These are phyloP conservation scores for Microctonus hyperodae DNA, from an alignment of 2,888 invertebrate species.

Conservation along the genomic window DNA sequence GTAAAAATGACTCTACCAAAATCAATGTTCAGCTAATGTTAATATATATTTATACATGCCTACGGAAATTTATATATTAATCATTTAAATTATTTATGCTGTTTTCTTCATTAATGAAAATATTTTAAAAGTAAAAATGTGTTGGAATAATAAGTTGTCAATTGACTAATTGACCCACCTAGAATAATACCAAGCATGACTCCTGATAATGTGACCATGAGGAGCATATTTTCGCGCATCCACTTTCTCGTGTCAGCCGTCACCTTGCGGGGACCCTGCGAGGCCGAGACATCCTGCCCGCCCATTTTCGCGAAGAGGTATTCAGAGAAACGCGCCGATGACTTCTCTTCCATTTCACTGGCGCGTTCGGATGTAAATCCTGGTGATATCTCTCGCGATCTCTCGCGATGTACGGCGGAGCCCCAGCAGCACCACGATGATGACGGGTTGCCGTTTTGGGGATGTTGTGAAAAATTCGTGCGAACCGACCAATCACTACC, in stretches of 20 bases:
- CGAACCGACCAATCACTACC: slow-evolving; percentile 58
- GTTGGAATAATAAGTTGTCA: not conserved
- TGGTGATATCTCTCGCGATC: slow-evolving; percentile 53
- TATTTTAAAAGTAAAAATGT: too few relatives aligned
- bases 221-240: slow-evolving; percentile 78
- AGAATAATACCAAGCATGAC: slow-evolving; percentile 77
- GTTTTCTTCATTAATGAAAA: too few relatives aligned
- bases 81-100: too few relatives aligned
- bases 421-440: slow-evolving; percentile 61
- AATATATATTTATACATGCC: not conserved
- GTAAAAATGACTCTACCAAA: not conserved
- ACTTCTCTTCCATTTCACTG: slow-evolving; percentile 62
- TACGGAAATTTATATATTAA: too few relatives aligned
- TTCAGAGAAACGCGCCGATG: slow-evolving; percentile 72
- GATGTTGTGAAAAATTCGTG: slow-evolving; percentile 60
- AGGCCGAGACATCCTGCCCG: slow-evolving; percentile 63
- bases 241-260: slow-evolving; percentile 72
- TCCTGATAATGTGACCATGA: slow-evolving; percentile 81
- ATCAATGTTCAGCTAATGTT: not conserved
- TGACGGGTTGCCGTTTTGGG: slow-evolving; percentile 64
- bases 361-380: slow-evolving; percentile 49
- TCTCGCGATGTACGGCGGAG: slow-evolving; percentile 62
- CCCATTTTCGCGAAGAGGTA: slow-evolving; percentile 84
- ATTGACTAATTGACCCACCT: slow-evolving; percentile 66
- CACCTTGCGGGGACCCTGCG: slow-evolving; percentile 71